Base-by-base conservation (phyloP, 2,888 invertebrate genomes). In the Bibio marci region DNA sequence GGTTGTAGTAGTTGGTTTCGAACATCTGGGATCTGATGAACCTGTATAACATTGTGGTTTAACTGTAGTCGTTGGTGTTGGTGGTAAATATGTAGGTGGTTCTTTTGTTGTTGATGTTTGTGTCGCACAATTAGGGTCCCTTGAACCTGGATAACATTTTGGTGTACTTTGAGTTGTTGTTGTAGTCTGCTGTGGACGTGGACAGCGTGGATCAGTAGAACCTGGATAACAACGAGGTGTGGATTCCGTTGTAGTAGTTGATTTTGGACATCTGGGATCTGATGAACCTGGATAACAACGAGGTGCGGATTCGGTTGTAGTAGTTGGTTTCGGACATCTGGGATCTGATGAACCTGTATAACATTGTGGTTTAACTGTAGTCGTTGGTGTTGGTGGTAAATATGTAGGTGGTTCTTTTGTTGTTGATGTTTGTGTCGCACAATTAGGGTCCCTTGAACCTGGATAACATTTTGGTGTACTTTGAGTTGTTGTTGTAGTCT, bases 201-300 rank as follows among this genome's bases (percentile, higher is more conserved):
- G 54, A 38, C 58, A 59, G 17, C 55, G 46, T 2, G 56, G 54
- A 43, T 59, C 59, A 3, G 35, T 40, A 6, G 53, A 53, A 11
- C 59, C 61, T 4, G 59, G 61, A 37, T 49, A 63, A 35, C 61
- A 62, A 1, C 42, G 40, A 2, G 57, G 56, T 32, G 30, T 40
- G 10, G 27, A 18, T 11, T 13, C 7, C 11, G 8, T 28, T 14
- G 33, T 33, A 3, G 58, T 59, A 39, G 62, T 61, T 38, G 43
- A 59, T 60, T 25, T 63, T 58, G 42, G 64, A 57, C 52, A 67
- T 59, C 58, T 49, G 0, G 59, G 59, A 39, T 62, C 59, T 1
- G 55, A 15, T 10, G 47, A 46, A 5, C 46, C 59, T 17, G 56
- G 55, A 43, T 49, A 55, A 38, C 54, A 55, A 10, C 31, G 28